phyloP scores from a whole-genome alignment of 2,113 vertebrate genomes.

The Heptranchias perlo region DNA sequence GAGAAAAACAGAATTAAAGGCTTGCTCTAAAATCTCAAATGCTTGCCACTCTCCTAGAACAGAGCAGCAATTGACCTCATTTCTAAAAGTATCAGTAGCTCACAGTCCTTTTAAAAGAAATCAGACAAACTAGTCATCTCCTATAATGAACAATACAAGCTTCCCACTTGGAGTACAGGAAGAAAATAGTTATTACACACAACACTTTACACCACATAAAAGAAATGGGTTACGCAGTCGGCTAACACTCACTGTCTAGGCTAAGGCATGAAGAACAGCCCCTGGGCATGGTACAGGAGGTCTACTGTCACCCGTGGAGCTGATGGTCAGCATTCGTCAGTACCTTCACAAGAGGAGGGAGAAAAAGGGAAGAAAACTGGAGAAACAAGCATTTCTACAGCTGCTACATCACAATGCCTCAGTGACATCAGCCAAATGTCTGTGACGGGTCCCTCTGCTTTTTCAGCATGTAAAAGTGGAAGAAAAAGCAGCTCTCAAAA shows the following conservation, averaged over 20 bases:
- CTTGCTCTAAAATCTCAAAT: neutral
- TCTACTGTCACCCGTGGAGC: neutral
- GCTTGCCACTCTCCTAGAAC: neutral
- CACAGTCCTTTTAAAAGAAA: neutral
- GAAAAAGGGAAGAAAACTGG: neutral
- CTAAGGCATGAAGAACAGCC: conserved; percentile 8
- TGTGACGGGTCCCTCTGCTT: neutral
- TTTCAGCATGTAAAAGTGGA: neutral
- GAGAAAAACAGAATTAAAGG: conserved; percentile 7
- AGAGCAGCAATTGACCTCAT: neutral
- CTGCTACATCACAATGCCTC: conserved; percentile 16
- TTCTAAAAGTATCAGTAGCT: neutral
- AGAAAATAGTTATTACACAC: neutral
- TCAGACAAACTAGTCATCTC: neutral
- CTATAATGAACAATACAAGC: neutral
- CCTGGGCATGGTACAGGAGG: neutral
- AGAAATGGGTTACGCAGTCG: neutral
- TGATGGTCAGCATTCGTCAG: neutral
- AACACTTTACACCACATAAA: neutral
- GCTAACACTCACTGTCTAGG: conserved; percentile 13
- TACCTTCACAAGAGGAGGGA: neutral
- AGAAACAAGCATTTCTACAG: conserved; percentile 27
- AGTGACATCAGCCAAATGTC: conserved; percentile 24
- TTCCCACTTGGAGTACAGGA: neutral
- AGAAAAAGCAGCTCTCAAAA: neutral